These are phyloP conservation scores for Sarcophaga variegata DNA, from an alignment of 2,888 invertebrate species.

Conservation along the genomic window DNA sequence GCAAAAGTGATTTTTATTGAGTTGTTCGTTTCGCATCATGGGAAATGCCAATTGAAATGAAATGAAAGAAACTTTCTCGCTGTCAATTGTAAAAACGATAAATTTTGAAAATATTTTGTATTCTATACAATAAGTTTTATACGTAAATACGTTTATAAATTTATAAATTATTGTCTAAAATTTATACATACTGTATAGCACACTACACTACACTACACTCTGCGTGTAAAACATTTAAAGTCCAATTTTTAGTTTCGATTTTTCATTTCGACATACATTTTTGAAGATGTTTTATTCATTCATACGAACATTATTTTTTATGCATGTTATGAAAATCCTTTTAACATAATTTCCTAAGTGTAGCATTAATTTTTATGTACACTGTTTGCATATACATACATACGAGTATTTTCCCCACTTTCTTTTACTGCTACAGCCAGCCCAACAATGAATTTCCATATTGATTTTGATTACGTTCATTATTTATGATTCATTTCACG, in stretches of 20 bases:
- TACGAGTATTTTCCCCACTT: neutral
- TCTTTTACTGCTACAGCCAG: neutral
- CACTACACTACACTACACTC: neutral
- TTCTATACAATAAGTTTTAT: neutral
- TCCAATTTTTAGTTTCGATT: too few relatives aligned
- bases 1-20: conserved; percentile 29
- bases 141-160: neutral
- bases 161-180: neutral
- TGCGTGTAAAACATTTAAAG: too few relatives aligned
- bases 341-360: neutral
- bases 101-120: neutral
- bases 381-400: neutral
- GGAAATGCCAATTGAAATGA: conserved; percentile 2
- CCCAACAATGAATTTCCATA: neutral
- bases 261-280: too few relatives aligned
- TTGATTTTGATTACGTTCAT: neutral
- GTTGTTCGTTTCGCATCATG: conserved; percentile 1
- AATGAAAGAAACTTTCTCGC: neutral
- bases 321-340: neutral
- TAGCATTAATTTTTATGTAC: neutral
- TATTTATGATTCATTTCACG: neutral
- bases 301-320: neutral
- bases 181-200: neutral
- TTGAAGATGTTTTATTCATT: too few relatives aligned
- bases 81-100: neutral